Conservation (phyloP, 1,140 invertebrate species). For the Homalodisca vitripennis region DNA sequence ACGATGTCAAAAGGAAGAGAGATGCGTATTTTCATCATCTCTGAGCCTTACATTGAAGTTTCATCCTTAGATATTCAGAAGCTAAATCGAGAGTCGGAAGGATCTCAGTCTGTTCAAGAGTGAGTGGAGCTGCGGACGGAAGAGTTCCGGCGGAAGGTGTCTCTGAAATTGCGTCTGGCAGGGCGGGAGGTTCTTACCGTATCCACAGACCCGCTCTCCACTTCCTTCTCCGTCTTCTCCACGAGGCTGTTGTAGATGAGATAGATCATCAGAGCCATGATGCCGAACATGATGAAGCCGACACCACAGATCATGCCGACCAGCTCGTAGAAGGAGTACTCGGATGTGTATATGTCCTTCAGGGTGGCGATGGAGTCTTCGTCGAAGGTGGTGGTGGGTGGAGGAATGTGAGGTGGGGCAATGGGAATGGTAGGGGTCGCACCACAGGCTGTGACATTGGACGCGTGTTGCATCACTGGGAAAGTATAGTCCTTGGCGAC, state of each 20-base stretch:
- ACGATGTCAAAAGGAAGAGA: no score
- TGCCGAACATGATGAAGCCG: conserved; percentile 5
- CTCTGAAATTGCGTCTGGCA: background rate
- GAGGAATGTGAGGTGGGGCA: background rate
- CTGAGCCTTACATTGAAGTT: no score
- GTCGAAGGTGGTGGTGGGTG: background rate
- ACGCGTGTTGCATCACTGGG: conserved; percentile 5
- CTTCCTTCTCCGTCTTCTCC: conserved; percentile 10
- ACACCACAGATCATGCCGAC: conserved; percentile 20
- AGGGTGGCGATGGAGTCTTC: background rate
- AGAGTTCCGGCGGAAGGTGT: conserved; percentile 18
- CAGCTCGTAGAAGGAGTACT: conserved; percentile 22
- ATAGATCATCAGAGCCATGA: conserved; percentile 17
- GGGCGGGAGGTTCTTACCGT: background rate
- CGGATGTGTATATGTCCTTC: background rate
- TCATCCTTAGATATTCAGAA: no score
- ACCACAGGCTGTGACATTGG: background rate
- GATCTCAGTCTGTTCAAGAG: conserved; percentile 15
- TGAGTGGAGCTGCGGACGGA: background rate
- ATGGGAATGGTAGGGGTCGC: background rate
- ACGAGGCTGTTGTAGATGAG: conserved; percentile 20
- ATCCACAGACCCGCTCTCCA: background rate
- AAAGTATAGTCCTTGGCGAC: background rate
- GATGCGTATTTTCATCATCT: no score
- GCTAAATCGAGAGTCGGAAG: no score